Conservation (phyloP, 2,797 vertebrate genomes). For the Falco rusticolus region DNA sequence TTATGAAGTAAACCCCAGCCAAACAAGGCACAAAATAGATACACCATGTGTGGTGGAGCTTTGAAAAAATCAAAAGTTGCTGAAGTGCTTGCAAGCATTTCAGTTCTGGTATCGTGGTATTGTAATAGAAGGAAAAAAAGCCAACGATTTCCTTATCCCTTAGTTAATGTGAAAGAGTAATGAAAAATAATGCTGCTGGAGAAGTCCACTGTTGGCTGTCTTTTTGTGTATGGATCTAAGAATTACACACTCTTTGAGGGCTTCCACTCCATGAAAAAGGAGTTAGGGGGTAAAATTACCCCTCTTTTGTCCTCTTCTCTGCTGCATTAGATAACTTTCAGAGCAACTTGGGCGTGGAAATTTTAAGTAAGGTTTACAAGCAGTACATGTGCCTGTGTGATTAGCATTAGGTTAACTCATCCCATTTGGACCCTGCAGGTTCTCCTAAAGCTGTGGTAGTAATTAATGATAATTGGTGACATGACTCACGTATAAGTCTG, state of each 20-base stretch:
- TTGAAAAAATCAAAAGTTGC: not conserved
- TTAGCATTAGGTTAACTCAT: not conserved
- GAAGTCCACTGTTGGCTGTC: not conserved
- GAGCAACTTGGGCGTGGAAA: not conserved
- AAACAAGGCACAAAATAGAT: not conserved
- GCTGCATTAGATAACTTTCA: not conserved
- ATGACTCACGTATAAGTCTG: not conserved
- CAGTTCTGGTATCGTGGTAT: not conserved
- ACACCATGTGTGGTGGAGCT: not conserved
- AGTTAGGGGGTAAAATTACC: not conserved
- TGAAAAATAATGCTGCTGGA: not conserved
- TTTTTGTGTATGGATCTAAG: not conserved
- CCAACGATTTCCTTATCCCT: not conserved
- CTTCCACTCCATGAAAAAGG: not conserved
- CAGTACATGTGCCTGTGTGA: accelerated
- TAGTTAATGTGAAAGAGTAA: not conserved
- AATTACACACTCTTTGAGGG: not conserved
- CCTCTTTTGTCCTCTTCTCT: not conserved
- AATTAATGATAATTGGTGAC: not conserved
- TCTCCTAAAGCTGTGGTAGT: not conserved
- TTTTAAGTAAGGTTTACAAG: not conserved
- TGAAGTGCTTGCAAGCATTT: not conserved
- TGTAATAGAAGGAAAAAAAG: not conserved
- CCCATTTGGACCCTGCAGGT: not conserved
- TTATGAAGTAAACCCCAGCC: not conserved